phyloP scores from a whole-genome alignment of 2,797 vertebrate genomes.

The Enteromius fasciolatus region DNA sequence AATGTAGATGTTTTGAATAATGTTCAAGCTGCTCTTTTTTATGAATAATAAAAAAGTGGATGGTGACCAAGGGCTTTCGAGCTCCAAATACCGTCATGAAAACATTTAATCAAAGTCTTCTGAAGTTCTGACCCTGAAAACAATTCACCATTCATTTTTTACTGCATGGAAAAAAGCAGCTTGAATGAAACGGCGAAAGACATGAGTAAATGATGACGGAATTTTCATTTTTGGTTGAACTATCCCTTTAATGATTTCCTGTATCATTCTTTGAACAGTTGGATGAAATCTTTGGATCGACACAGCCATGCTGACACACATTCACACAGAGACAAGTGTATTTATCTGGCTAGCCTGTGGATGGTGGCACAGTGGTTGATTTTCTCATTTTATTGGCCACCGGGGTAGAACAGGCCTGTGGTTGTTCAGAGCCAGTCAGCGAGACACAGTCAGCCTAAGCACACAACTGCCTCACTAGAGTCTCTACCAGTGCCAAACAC shows the following conservation, averaged over 20 bases:
- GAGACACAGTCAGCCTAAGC: slow-evolving; percentile 56
- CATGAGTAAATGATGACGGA: not conserved
- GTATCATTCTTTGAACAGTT: slow-evolving; percentile 42
- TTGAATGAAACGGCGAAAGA: not conserved
- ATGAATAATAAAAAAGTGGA: not conserved
- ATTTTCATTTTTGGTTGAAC: slow-evolving; percentile 3
- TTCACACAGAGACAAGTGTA: slow-evolving; percentile 53
- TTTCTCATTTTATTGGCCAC: slow-evolving; percentile 68
- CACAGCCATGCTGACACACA: slow-evolving; percentile 35
- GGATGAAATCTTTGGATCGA: slow-evolving; percentile 33
- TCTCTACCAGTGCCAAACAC: slow-evolving; percentile 14
- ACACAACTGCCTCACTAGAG: slow-evolving; percentile 42
- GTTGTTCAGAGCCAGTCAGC: slow-evolving; percentile 65
- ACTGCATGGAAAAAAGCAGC: not conserved
- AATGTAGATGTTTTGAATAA: not conserved
- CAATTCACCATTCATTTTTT: not conserved
- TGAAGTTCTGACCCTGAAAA: not conserved
- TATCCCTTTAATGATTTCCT: slow-evolving; percentile 16
- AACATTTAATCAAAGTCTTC: not conserved
- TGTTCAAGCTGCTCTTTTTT: not conserved
- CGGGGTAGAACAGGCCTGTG: slow-evolving; percentile 65
- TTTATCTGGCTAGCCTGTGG: slow-evolving; percentile 55
- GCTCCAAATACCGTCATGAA: not conserved
- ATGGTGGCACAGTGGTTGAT: slow-evolving; percentile 62
- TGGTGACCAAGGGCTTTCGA: not conserved